A percentile compares a stretch with the other conserved stretches of the same genome.
Conservation (phyloP, 2,888 invertebrate genomes). For the Belgica antarctica region DNA sequence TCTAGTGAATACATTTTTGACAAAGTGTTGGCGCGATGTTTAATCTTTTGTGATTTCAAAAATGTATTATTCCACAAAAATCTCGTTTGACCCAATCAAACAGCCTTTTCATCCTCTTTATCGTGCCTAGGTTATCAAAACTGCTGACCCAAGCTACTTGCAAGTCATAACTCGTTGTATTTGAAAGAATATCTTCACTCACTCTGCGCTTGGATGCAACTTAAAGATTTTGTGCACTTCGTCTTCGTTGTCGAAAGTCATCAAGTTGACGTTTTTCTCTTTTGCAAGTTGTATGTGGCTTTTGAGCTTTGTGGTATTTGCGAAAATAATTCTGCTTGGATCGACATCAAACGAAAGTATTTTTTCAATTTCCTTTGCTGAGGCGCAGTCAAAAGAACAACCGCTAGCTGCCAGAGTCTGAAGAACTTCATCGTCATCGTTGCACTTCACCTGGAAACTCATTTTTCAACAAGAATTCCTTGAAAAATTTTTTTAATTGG, state of each 20-base stretch:
- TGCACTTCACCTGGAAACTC: slow-evolving; percentile 35
- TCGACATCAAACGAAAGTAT: slow-evolving; percentile 54
- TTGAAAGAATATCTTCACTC: no score
- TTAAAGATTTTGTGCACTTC: slow-evolving; percentile 54
- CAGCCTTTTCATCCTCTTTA: no score
- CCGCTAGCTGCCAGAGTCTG: slow-evolving; percentile 56
- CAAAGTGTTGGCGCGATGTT: no score
- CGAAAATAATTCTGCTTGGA: slow-evolving; percentile 56
- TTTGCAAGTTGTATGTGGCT: slow-evolving; percentile 56
- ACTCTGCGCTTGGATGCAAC: slow-evolving; percentile 27
- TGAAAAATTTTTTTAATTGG: background rate
- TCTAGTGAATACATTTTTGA: no score
- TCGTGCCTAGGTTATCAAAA: no score
- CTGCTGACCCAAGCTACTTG: no score
- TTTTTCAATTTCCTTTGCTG: slow-evolving; percentile 54
- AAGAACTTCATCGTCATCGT: slow-evolving; percentile 46
- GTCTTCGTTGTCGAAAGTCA: slow-evolving; percentile 58
- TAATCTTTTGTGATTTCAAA: no score
- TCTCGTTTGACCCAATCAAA: no score
- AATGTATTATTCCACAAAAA: no score
- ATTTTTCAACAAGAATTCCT: slow-evolving; percentile 7
- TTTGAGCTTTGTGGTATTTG: slow-evolving; percentile 58
- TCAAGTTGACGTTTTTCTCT: slow-evolving; percentile 53
- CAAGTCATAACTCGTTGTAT: no score
- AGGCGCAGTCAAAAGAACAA: slow-evolving; percentile 60